Evolutionary conservation across 2,797 vertebrate species (phyloP), one percentile per base, ranked within the genome.

Genomic region (Austrolebias charrua): DNA sequence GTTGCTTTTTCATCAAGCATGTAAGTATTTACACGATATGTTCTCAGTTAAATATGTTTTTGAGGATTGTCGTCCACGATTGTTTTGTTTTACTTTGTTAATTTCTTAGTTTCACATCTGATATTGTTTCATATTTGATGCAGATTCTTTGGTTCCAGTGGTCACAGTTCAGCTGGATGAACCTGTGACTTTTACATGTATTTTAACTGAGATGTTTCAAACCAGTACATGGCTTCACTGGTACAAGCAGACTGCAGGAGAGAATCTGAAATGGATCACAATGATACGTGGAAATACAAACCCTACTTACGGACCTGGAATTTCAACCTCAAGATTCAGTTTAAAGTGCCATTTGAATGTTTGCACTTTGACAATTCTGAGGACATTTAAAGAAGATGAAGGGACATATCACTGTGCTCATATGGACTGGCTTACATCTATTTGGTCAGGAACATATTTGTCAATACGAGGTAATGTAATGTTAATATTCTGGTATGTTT

Each of bases 321-420:
- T 71, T 48, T 24, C 29, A 15, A 0, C 5, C 0, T 42, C 56
- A 5, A 68, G 46, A 65, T 0, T 65, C 0, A 1, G 60, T 3
- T 5, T 0, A 14, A 48, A n/a, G 1, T 4, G 0, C 16, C 0
- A 14, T 4, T 1, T 49, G 0, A 55, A 12, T 14, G 10, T 16
- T 0, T 24, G 6, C 42, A 68, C 14, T 2, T 19, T 80, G 57
- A 63, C 64, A 5, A 74, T 80, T 42, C 4, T 49, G 4, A 50
- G 1, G 0, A 60, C 58, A 9, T 9, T 8, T 5, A 4, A 48
- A 31, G 66, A 75, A 7, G 72, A 81, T 13, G 69, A 75, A 10
- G 79, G 65, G 56, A 55, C 63, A 29, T 81, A 81, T 66, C 79
- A 78, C 63, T 78, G 79, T 60, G 57, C 0, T 13, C 0, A 31